Conservation (phyloP, 2,797 vertebrate genomes). For the Hippocampus kuda region DNA sequence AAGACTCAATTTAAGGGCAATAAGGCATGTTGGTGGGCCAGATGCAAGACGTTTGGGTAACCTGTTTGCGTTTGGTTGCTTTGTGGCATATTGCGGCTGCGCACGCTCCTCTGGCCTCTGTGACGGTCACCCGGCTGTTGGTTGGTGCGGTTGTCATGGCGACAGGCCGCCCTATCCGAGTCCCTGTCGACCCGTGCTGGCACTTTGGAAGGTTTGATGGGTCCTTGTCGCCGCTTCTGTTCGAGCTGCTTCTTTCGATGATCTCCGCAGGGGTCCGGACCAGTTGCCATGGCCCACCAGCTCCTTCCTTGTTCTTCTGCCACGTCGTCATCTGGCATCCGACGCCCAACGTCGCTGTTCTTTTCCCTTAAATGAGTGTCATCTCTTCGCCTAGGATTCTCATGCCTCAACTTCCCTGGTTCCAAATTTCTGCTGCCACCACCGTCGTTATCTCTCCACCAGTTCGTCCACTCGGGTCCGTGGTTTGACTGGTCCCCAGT, state of each 20-base stretch:
- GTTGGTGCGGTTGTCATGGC: conserved; percentile 16
- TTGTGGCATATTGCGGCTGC: conserved; percentile 72
- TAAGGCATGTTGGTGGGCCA: no score
- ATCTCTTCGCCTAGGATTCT: conserved; percentile 59
- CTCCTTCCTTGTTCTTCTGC: conserved; percentile 28
- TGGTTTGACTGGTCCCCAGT: conserved; percentile 19
- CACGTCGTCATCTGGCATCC: conserved; percentile 16
- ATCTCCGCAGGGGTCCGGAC: conserved; percentile 25
- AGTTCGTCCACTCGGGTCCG: conserved; percentile 45
- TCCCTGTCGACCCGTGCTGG: conserved; percentile 29
- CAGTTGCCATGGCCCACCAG: conserved; percentile 33
- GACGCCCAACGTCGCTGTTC: conserved; percentile 39
- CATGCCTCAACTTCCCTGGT: conserved; percentile 60
- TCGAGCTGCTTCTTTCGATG: conserved; percentile 35
- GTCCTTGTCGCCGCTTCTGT: conserved; percentile 59
- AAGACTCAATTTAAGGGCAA: background rate
- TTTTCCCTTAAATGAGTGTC: conserved; percentile 60
- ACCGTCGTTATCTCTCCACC: conserved; percentile 55
- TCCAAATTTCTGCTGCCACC: conserved; percentile 36
- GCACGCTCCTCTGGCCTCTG: conserved; percentile 62
- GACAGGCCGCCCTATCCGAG: conserved; percentile 21
- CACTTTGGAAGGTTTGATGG: conserved; percentile 59
- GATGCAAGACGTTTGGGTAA: conserved; percentile 35
- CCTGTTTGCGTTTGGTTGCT: conserved; percentile 96
- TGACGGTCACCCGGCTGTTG: conserved; percentile 50